Base-by-base conservation (phyloP, 2,797 vertebrate species). In the Fundulus diaphanus region DNA sequence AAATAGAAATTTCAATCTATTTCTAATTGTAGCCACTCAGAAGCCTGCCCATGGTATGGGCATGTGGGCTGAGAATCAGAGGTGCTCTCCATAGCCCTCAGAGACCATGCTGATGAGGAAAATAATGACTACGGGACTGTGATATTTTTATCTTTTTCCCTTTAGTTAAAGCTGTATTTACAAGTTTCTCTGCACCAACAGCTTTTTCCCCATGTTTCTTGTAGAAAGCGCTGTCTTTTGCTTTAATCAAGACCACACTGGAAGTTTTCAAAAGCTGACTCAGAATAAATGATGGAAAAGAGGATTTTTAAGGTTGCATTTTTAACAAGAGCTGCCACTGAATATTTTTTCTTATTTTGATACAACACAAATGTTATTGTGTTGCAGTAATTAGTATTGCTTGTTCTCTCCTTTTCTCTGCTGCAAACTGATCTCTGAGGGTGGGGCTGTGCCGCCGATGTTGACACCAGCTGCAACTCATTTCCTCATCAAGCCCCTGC, bases 1-100 rank as follows among this genome's bases (percentile, higher is more conserved):
- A 90, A 92, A 93, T 84, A 92, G 85, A 90, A 89, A 85, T 89
- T 79, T 81, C 78, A 85, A 82, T 89, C 87, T 92, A 84, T 81
- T 80, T 90, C 77, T 91, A 90, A 89, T 88, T 90, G 89, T 77
- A 77, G 81, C 82, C 35, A 81, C 84, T 89, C 78, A 77, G 80
- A 83, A 77, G 80, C 76, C 82, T 77, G 76, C 48, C 74, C 74
- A 56, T 80, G 83, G 81, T 72, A 81, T n/a, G 52, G 71, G 85
- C 76, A 75, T 9, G 82, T 68, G 79, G 76, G 82, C 78, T 68
- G 27, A 77, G 81, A 86, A 82, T 78, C 73, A 74, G 82, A 22
- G 24, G 37, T 52, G 67, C 72, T 61, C 61, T 74, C 74, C 86
- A 82, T 72, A 74, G 44, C 79, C 66, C 69, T 75, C 74, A 74